Conservation (phyloP, 2,797 vertebrate genomes). For the Urosaurus nigricauda region DNA sequence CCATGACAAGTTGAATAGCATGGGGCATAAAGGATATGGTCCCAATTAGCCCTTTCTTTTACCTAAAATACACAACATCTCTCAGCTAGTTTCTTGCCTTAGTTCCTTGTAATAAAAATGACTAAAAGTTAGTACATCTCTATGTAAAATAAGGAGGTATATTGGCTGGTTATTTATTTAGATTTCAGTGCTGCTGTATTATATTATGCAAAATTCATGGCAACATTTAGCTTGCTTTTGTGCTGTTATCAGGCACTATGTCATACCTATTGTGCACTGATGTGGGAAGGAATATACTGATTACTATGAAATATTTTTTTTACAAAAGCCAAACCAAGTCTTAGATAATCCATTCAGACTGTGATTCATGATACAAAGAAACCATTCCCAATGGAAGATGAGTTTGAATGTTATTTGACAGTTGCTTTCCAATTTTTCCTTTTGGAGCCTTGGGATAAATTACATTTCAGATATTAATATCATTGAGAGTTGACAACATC, state of each 20-base stretch:
- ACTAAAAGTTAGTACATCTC: not conserved
- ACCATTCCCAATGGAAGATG: conserved; percentile 46
- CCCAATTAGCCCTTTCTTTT: not conserved
- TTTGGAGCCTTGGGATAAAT: conserved; percentile 40
- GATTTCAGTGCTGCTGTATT: not conserved
- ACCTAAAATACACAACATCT: not conserved
- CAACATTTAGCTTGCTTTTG: not conserved
- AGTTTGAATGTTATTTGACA: conserved; percentile 42
- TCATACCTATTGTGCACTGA: not conserved
- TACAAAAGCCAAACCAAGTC: conserved; percentile 43
- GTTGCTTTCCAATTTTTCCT: conserved; percentile 50
- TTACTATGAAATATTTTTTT: conserved; percentile 35
- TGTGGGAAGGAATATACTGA: conserved; percentile 25
- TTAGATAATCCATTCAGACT: conserved; percentile 49
- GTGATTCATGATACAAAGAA: conserved; percentile 44
- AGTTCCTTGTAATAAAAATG: rapidly evolving
- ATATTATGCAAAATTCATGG: conserved; percentile 3
- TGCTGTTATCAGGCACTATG: conserved; percentile 32
- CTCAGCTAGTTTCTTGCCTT: conserved; percentile 6
- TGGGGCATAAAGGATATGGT: not conserved
- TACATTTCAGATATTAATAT: conserved; percentile 44
- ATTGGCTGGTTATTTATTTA: conserved; percentile 15
- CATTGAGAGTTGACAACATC: conserved; percentile 40
- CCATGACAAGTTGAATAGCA: not conserved
- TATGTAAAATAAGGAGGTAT: not conserved